These are phyloP conservation scores for Pristionchus exspectatus DNA, from an alignment of 2,888 invertebrate species.

Conservation along the genomic window DNA sequence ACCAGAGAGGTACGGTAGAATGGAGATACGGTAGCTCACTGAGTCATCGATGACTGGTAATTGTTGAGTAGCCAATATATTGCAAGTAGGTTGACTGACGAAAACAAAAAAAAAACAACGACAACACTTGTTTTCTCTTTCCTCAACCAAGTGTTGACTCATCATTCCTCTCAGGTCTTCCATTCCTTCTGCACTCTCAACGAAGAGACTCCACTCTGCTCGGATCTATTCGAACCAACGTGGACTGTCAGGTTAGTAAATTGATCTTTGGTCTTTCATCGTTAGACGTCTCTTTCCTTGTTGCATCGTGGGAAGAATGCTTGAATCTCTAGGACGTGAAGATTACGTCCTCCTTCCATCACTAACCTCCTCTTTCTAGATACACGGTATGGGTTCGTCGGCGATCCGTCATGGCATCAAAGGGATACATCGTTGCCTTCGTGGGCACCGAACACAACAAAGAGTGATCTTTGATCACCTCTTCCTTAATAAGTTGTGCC, in stretches of 20 bases:
- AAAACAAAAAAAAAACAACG: no score
- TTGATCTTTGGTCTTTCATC: constrained; percentile 30
- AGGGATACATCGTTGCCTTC: constrained; percentile 76
- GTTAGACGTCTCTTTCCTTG: no score
- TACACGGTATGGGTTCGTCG: constrained; percentile 78
- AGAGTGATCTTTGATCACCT: constrained; percentile 40
- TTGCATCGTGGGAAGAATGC: no score
- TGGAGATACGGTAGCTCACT: neutral
- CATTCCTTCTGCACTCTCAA: constrained; percentile 66
- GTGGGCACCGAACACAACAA: neutral
- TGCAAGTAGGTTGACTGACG: neutral
- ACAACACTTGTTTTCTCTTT: neutral
- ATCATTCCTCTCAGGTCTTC: constrained; percentile 62
- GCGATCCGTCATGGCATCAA: constrained; percentile 77
- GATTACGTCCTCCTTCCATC: constrained; percentile 15
- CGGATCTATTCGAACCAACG: constrained; percentile 68
- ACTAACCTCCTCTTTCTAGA: constrained; percentile 55
- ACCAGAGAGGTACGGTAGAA: constrained; percentile 61
- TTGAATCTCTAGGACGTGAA: no score
- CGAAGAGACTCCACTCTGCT: constrained; percentile 63
- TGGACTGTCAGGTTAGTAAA: constrained; percentile 73
- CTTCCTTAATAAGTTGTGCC: neutral
- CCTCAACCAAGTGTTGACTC: neutral
- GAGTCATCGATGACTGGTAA: neutral
- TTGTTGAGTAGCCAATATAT: neutral